These are phyloP conservation scores for Metacarcinus magister DNA, from an alignment of 2,888 invertebrate species.

Conservation along the genomic window DNA sequence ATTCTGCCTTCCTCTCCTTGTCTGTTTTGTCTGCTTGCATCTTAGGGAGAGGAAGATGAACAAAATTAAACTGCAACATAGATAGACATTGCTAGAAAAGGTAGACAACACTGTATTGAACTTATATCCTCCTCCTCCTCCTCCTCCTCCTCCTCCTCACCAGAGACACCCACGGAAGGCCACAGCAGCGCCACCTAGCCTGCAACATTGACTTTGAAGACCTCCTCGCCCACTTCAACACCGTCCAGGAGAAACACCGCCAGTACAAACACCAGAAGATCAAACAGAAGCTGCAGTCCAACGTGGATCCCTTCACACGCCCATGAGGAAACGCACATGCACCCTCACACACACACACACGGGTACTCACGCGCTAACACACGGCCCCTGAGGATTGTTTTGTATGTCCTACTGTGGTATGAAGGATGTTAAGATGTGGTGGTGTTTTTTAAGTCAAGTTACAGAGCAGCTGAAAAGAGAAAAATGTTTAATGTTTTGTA, in stretches of 20 bases:
- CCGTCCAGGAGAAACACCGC: conserved; percentile 75
- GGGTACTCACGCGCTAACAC: background rate
- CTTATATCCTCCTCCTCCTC: too few species aligned
- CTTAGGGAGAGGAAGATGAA: too few species aligned
- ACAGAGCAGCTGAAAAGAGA: too few species aligned
- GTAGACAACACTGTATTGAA: too few species aligned
- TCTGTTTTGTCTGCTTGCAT: too few species aligned
- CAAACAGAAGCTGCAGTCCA: conserved; percentile 75
- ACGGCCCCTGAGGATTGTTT: background rate
- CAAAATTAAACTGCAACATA: too few species aligned
- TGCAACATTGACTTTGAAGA: conserved; percentile 65
- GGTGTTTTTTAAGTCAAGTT: too few species aligned
- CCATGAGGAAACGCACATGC: conserved; percentile 6
- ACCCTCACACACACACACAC: background rate
- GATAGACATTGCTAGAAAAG: too few species aligned
- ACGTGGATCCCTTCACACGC: conserved; percentile 66
- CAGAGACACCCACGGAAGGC: conserved; percentile 64
- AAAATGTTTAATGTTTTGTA: background rate
- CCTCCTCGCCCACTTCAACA: conserved; percentile 64
- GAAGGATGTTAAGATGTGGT: too few species aligned
- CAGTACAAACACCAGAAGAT: conserved; percentile 76
- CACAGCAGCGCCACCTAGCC: conserved; percentile 23
- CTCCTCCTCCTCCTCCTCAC: background rate
- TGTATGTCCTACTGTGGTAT: too few species aligned
- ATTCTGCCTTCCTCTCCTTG: too few species aligned